Conservation (phyloP, 2,888 invertebrate genomes). For the Drosophila kokeensis region DNA sequence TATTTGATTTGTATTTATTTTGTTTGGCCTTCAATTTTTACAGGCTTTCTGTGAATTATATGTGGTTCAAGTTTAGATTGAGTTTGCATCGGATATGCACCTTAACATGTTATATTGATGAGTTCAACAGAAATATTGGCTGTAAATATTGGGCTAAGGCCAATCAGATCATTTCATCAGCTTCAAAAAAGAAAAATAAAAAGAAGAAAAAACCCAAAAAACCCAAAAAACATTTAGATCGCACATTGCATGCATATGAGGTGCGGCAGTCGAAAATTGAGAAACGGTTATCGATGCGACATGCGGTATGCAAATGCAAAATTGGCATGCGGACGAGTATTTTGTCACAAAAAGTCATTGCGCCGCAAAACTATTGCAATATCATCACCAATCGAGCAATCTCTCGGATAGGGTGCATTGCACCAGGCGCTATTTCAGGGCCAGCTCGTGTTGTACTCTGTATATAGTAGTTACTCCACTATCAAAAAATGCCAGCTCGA, state of each 20-base stretch:
- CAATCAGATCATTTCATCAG: slow-evolving; percentile 60
- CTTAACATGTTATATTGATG: slow-evolving; percentile 41
- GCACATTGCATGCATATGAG: slow-evolving; percentile 60
- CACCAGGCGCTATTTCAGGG: slow-evolving; percentile 51
- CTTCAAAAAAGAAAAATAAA: slow-evolving; percentile 34
- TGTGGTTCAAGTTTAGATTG: slow-evolving; percentile 9
- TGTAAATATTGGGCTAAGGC: slow-evolving; percentile 57
- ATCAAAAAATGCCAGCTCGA: not conserved
- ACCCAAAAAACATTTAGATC: slow-evolving; percentile 52
- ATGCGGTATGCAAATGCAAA: slow-evolving; percentile 60
- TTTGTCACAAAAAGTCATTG: slow-evolving; percentile 51
- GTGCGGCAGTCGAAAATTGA: slow-evolving; percentile 62
- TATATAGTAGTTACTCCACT: slow-evolving; percentile 40
- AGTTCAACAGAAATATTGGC: slow-evolving; percentile 51
- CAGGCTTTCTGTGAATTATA: not conserved
- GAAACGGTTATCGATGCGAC: slow-evolving; percentile 55
- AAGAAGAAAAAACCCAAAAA: not conserved
- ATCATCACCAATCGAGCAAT: not conserved
- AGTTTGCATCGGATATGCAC: slow-evolving; percentile 26
- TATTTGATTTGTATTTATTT: not conserved
- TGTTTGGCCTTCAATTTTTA: not conserved
- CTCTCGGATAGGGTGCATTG: slow-evolving; percentile 44
- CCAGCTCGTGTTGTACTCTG: slow-evolving; percentile 36
- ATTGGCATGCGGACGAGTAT: slow-evolving; percentile 28
- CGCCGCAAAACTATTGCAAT: slow-evolving; percentile 72